These are phyloP conservation scores for Echinarachnius parma DNA, from an alignment of 53 echinoderm and acorn worm genomes.

Conservation along the genomic window DNA sequence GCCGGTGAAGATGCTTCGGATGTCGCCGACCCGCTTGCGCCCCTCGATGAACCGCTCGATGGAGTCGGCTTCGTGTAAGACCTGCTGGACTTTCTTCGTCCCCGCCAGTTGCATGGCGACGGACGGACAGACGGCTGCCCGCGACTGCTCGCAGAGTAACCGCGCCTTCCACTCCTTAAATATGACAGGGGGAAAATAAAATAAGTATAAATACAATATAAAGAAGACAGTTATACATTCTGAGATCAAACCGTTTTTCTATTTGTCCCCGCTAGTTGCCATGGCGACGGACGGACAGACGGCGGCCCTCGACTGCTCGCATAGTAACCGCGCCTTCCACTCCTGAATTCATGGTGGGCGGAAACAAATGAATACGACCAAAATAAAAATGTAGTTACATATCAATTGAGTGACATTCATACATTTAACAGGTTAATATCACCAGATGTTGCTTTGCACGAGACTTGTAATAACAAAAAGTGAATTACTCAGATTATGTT, in stretches of 20 bases:
- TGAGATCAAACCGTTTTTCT: too few relatives aligned
- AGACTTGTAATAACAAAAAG: too few relatives aligned
- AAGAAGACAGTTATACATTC: too few relatives aligned
- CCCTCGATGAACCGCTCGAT: conserved; percentile 70
- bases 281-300: conserved; percentile 78
- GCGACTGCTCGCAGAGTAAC: conserved; percentile 64
- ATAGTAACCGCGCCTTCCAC: conserved; percentile 68
- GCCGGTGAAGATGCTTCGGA: conserved; percentile 73
- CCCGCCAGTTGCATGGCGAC: conserved; percentile 80
- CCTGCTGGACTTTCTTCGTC: conserved; percentile 92
- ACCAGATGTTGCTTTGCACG: too few relatives aligned
- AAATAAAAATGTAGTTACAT: too few relatives aligned
- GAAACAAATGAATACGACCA: too few relatives aligned
- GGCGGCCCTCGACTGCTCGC: conserved; percentile 70
- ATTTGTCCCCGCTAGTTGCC: conserved; percentile 89
- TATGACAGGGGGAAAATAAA: too few relatives aligned
- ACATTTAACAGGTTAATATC: too few relatives aligned
- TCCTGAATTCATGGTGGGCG: too few relatives aligned
- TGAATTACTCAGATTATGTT: too few relatives aligned
- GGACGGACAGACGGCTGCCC: conserved; percentile 81
- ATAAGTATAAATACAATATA: too few relatives aligned
- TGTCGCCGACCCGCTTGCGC: conserved; percentile 43
- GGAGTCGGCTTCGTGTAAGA: conserved; percentile 55
- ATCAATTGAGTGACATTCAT: too few relatives aligned
- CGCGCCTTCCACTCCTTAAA: conserved; percentile 72